Base-by-base conservation (phyloP, 2,113 vertebrate genomes). In the Excalfactoria chinensis region DNA sequence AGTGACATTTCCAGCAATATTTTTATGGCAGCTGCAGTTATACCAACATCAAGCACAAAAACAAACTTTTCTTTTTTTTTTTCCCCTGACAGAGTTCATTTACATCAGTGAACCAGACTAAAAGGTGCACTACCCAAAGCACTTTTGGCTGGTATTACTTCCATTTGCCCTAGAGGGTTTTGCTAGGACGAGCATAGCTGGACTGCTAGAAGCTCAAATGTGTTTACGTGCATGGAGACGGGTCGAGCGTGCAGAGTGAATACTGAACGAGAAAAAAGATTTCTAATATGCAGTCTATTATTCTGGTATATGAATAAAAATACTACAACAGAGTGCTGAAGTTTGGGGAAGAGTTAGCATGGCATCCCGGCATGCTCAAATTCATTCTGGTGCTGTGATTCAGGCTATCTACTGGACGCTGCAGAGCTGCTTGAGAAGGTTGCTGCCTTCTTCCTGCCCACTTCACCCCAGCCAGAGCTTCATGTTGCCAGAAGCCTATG, bases 1-100 rank as follows among this genome's bases (percentile, higher is more conserved):
- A 76, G 68, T 94, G 84, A 91, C 78, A 94, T 94, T 96, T 95
- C 81, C 71, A 93, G 76, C 66, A 86, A 20, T 53, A 83, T 95
- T 93, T 95, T 91, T 89, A 73, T 91, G 84, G 71, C 78, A 93
- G 75, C 51, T 80, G 68, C 79, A 74, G 84, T 94, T 92, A 91
- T 85, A 89, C 78, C 56, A 87, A 85, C 73, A 88, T 62, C 46
- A 91, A 71, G 51, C 68, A 77, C 60, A 62, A 92, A 95, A 93
- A 46, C 81, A 93, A 96, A 70, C 64, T 5, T 43, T 46, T 67
- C 84, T 49, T 73, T 25, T 68, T 67, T 86, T 49, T 73, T 25
- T 68, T 41, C 26, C 7, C 46, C 73, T 79, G 67, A 55, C 77
- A 79, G 58, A 81, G 80, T 92, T 90, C 63, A 76, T 92, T 95